These are phyloP conservation scores for Prietella phreatophila DNA, from an alignment of 2,113 vertebrate species.

Conservation along the genomic window DNA sequence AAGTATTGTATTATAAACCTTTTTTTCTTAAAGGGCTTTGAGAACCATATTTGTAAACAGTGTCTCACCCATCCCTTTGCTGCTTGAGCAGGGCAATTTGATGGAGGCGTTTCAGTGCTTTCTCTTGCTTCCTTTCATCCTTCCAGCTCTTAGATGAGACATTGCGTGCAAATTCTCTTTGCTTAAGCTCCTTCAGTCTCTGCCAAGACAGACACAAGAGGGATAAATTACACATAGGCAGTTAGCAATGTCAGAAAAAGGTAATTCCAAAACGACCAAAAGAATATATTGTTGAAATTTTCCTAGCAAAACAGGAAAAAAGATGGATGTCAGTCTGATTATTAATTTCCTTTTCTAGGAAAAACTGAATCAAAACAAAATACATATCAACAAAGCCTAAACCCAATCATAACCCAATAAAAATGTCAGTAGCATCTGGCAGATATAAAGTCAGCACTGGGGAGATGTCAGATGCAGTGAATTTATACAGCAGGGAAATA, in stretches of 20 bases:
- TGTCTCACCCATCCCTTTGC: slow-evolving; percentile 83
- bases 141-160: slow-evolving; percentile 99
- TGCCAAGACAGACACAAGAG: slow-evolving; percentile 55
- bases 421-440: slow-evolving; percentile 30
- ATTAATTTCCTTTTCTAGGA: slow-evolving; percentile 24
- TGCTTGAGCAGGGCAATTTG: slow-evolving; percentile 90
- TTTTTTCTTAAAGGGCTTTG: slow-evolving; percentile 2
- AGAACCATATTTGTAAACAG: not conserved
- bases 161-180: slow-evolving; percentile 96
- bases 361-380: slow-evolving; percentile 41
- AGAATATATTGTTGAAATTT: not conserved
- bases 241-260: not conserved
- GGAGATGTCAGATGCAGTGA: slow-evolving; percentile 29
- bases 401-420: slow-evolving; percentile 48
- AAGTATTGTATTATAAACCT: not conserved
- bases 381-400: slow-evolving; percentile 31
- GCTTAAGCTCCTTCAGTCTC: slow-evolving; percentile 98
- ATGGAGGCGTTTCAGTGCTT: slow-evolving; percentile 90
- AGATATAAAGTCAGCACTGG: slow-evolving; percentile 14
- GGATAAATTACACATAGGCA: slow-evolving; percentile 8
- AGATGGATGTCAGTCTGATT: slow-evolving; percentile 29
- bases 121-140: slow-evolving; percentile 97
- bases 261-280: not conserved
- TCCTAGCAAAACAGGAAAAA: not conserved
- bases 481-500: slow-evolving; percentile 45